Base-by-base conservation (phyloP, 2,888 invertebrate genomes). In the Parnassius orleans region DNA sequence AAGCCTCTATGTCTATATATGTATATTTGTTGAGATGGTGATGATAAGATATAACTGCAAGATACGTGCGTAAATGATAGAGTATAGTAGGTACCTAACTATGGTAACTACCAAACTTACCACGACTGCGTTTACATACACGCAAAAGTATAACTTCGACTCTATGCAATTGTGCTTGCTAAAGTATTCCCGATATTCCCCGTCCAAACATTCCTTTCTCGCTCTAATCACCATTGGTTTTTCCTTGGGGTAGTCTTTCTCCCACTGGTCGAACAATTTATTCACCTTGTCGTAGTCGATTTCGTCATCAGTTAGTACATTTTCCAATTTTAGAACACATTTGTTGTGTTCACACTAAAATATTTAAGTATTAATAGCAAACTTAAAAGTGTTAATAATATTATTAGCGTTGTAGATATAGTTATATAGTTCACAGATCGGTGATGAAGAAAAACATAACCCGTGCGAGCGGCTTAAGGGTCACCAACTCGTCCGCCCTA, bases 301-400 rank as follows among this genome's bases (percentile, higher is more conserved):
- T 12, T 65, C 66, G 2, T 69, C 69, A n/a, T 65, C 66, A 47
- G 65, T 68, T 52, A 73, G n/a, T 1, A 75, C 33, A 9, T 67
- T 73, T 3, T 58, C 52, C 46, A 73, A 71, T 9, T 66, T 55
- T 9, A 76, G 44, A 11, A 73, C 10, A 57, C 78, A 77, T 63
- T 71, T 66, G 19, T 69, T 66, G 24, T 70, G 60, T 9, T 69
- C 71, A 51, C 77, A 77, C 79, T 78, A 19, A 11, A 57, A 47
- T 43, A 3, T 43, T 19, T 2, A 2, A 19, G 19, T 19, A 19
- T 19, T 19, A 19, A 19, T 19, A 19, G 19, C 19, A 19, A 19
- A 19, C 2, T 19, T 19, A 19, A 19, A 19, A 1, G 2, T 19
- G 19, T 19, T 19, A 19, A 19, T 19, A 19, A 19, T 19, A 19